Base-by-base conservation (phyloP, 2,888 invertebrate genomes). In the Kryphioiulus occultus region DNA sequence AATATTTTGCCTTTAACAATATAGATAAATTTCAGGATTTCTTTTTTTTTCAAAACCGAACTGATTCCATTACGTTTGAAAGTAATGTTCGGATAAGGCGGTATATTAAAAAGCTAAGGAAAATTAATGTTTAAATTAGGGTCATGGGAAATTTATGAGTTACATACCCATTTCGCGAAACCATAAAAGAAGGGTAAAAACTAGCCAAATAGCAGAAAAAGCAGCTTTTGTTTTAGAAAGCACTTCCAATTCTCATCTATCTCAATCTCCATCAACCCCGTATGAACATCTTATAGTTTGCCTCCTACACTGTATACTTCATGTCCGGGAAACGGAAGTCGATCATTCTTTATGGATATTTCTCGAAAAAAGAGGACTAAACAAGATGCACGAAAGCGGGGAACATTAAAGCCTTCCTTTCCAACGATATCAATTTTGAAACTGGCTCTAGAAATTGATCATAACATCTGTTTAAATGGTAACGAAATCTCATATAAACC, bases 81-180 rank as follows among this genome's bases (percentile, higher is more conserved):
- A 78, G 26, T 78, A 78, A 78, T 78, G 78, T 78, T 78, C 30
- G 78, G 78, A 78, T 78, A 78, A 78, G 78, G 78, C 30, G 12
- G 78, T 78, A 78, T 78, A 78, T 78, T 78, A 78, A 78, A 78
- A 78, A 78, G 78, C 78, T 78, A 78, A 78, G 78, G 78, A 78
- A 78, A 78, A 78, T 78, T 78, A 78, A 78, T 78, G 78, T 78
- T 78, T 78, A 78, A 78, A 78, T 78, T 78, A 78, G 78, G 78
- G 78, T 78, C 78, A 78, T 78, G 78, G 78, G 30, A 78, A 78
- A 78, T 78, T 78, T 78, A 78, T 78, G 78, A 78, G 78, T 78
- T 78, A 78, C 78, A 30, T 78, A 78, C 30, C 78, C 78, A 78
- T 78, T 78, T 78, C 30, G 78, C 30, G 30, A 78, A 78, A 78